phyloP scores from a whole-genome alignment of 2,797 vertebrate species.

The Uromys caudimaculatus region DNA sequence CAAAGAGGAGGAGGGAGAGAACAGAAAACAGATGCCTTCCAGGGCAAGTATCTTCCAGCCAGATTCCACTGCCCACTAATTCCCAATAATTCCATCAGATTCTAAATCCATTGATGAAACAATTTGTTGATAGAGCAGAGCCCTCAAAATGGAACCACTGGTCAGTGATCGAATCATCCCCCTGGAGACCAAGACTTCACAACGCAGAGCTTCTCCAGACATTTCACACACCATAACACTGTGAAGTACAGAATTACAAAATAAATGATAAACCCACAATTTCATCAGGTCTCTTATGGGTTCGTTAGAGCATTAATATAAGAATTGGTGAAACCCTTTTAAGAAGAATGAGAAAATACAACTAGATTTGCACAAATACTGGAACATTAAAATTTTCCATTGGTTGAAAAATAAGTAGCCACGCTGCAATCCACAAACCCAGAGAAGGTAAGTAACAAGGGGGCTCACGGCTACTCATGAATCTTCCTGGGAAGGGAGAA shows the following conservation, averaged over 20 bases:
- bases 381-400: neutral
- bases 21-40: neutral
- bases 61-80: neutral
- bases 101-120: neutral
- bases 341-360: neutral
- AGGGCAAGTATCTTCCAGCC: neutral
- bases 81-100: neutral
- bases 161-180: neutral
- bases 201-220: neutral
- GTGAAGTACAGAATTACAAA: neutral
- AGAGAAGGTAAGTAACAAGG: neutral
- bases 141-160: neutral
- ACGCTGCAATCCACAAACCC: neutral
- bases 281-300: constrained; percentile 11
- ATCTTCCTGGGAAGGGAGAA: neutral
- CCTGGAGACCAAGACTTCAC: neutral
- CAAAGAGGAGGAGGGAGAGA: neutral
- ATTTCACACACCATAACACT: neutral
- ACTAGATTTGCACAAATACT: neutral
- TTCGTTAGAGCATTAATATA: neutral
- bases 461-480: neutral
- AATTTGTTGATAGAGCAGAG: neutral
- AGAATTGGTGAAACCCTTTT: neutral
- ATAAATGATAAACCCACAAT: neutral
- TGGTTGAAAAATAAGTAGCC: neutral